Percentiles rank a stretch among this genome's conserved stretches.
These are phyloP conservation scores for Pegea sp. DNA, from an alignment of 23 tunicate species.

Conservation along the genomic window DNA sequence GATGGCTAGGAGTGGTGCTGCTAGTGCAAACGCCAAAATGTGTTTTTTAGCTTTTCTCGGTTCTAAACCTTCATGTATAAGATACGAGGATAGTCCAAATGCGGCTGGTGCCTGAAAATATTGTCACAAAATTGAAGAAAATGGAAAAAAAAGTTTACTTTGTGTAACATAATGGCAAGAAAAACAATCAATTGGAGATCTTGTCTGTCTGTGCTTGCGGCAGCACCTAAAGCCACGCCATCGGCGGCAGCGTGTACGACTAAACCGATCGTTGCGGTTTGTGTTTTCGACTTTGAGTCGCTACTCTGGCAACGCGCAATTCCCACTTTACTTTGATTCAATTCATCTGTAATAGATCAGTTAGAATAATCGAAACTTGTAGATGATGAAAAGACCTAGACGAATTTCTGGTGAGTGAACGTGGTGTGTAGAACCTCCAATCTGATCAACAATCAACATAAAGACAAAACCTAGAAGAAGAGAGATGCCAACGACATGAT, in stretches of 20 bases:
- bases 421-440: constrained; percentile 61
- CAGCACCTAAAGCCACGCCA: constrained; percentile 93
- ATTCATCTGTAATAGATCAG: constrained; percentile 26
- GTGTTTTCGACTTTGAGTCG: constrained; percentile 37
- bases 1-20: constrained; percentile 85
- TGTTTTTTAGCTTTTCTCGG: constrained; percentile 41
- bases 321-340: constrained; percentile 84
- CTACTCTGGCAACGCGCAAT: constrained; percentile 30
- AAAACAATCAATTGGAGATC: constrained; percentile 89
- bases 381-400: constrained; percentile 58
- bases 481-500: constrained; percentile 60
- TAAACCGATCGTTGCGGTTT: constrained; percentile 84
- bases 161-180: constrained; percentile 95
- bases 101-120: constrained; percentile 85
- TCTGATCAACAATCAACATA: constrained; percentile 89
- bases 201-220: constrained; percentile 59
- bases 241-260: constrained; percentile 99
- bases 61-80: constrained; percentile 78
- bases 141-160: constrained; percentile 13
- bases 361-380: neutral
- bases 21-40: constrained; percentile 59
- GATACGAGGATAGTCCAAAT: constrained; percentile 90
- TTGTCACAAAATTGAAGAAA: neutral
- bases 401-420: constrained; percentile 64
- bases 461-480: constrained; percentile 86